These are phyloP conservation scores for Oligia fasciuncula DNA, from an alignment of 2,888 invertebrate species.

Conservation along the genomic window DNA sequence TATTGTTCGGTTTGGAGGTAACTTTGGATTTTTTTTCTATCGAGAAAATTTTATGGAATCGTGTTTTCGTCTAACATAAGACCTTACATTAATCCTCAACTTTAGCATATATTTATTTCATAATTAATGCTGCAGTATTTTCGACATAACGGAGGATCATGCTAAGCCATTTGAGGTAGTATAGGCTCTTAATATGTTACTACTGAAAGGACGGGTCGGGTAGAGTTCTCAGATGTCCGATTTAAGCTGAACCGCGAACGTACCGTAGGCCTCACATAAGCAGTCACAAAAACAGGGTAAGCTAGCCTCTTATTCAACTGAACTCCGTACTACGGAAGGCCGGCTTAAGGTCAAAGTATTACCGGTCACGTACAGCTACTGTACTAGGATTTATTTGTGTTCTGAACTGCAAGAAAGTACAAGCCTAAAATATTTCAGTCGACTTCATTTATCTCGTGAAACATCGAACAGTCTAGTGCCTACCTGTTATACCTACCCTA, in stretches of 20 bases:
- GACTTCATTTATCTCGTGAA: background rate
- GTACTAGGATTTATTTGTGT: background rate
- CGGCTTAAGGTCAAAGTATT: background rate
- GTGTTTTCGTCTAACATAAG: no score
- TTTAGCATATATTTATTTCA: no score
- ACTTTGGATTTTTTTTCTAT: no score
- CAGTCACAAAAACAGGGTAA: background rate
- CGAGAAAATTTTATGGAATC: no score
- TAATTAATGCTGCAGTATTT: no score
- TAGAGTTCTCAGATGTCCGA: no score
- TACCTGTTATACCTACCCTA: background rate
- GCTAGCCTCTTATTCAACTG: background rate
- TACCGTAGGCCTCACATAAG: background rate
- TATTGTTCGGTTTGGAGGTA: no score
- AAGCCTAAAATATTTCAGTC: background rate
- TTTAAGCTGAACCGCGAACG: background rate
- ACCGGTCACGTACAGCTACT: background rate
- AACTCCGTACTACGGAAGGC: background rate
- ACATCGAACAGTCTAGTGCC: background rate
- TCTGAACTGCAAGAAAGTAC: background rate
- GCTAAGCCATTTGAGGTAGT: no score
- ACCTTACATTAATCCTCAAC: no score
- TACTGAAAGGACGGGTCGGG: background rate
- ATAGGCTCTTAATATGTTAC: background rate
- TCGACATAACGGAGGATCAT: no score